phyloP scores from a whole-genome alignment of 2,888 invertebrate species.

The Chirona hameri region DNA sequence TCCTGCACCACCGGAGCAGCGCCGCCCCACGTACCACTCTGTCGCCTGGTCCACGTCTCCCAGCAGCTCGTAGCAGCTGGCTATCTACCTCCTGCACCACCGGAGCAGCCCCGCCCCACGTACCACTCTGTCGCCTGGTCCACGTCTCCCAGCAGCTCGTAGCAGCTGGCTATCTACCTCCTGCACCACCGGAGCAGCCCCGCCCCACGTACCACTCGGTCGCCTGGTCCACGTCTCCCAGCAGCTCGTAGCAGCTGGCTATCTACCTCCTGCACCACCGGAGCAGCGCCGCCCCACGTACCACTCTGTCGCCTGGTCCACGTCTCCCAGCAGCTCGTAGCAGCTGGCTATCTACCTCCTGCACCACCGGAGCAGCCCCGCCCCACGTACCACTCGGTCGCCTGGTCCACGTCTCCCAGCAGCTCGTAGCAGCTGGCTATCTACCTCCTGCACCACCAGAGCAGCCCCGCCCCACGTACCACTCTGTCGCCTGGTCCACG shows the following conservation, averaged over 20 bases:
- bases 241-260: conserved; percentile 68
- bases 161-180: conserved; percentile 72
- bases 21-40: conserved; percentile 50
- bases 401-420: conserved; percentile 55
- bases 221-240: conserved; percentile 56
- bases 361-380: no score
- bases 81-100: conserved; percentile 58
- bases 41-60: conserved; percentile 55
- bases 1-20: no score
- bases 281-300: conserved; percentile 43
- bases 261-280: conserved; percentile 53
- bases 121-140: conserved; percentile 55
- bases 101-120: conserved; percentile 42
- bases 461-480: conserved; percentile 46
- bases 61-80: conserved; percentile 67
- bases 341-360: conserved; percentile 69
- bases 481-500: conserved; percentile 54
- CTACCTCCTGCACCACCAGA: conserved; percentile 47
- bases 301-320: conserved; percentile 55
- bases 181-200: no score
- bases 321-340: conserved; percentile 63
- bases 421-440: conserved; percentile 72
- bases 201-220: conserved; percentile 51
- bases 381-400: conserved; percentile 52
- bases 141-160: conserved; percentile 62